phyloP scores from a whole-genome alignment of 1,140 invertebrate genomes.

The Caerostris darwini region DNA sequence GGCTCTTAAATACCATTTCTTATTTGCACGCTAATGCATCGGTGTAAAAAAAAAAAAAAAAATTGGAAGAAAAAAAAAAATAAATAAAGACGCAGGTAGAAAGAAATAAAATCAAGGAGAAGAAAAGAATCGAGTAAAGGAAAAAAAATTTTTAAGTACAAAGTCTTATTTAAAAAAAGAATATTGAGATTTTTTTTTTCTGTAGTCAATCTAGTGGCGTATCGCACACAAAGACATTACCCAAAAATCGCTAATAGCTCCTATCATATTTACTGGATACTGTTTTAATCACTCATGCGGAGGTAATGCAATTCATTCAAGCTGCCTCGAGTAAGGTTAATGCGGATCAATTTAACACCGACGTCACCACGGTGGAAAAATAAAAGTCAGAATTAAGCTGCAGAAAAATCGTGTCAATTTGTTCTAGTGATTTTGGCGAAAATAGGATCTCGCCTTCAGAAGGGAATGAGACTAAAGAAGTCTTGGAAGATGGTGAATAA shows the following conservation, averaged over 20 bases:
- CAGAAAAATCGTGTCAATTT: conserved; percentile 78
- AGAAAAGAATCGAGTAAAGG: conserved; percentile 6
- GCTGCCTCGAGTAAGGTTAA: conserved; percentile 60
- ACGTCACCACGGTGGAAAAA: conserved; percentile 66
- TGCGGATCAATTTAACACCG: conserved; percentile 76
- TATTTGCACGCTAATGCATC: conserved; percentile 74
- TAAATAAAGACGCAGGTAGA: neutral
- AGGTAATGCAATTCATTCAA: conserved; percentile 66
- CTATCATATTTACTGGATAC: conserved; percentile 72
- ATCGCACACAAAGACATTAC: conserved; percentile 50
- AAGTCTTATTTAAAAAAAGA: neutral
- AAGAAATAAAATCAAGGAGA: conserved; percentile 1
- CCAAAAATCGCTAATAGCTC: conserved; percentile 72
- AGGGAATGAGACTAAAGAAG: conserved; percentile 5
- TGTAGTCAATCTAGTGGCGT: neutral
- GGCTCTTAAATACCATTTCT: conserved; percentile 74
- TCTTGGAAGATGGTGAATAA: neutral
- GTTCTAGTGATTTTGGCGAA: conserved; percentile 77
- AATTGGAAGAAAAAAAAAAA: neutral
- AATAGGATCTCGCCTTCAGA: conserved; percentile 65
- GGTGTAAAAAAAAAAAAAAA: conserved; percentile 51
- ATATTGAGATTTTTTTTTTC: conserved; percentile 3
- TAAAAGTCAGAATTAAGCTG: conserved; percentile 76
- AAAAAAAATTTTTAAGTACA: neutral
- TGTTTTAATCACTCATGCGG: conserved; percentile 68